phyloP scores from a whole-genome alignment of 2,888 invertebrate genomes.

The Allygus modestus region DNA sequence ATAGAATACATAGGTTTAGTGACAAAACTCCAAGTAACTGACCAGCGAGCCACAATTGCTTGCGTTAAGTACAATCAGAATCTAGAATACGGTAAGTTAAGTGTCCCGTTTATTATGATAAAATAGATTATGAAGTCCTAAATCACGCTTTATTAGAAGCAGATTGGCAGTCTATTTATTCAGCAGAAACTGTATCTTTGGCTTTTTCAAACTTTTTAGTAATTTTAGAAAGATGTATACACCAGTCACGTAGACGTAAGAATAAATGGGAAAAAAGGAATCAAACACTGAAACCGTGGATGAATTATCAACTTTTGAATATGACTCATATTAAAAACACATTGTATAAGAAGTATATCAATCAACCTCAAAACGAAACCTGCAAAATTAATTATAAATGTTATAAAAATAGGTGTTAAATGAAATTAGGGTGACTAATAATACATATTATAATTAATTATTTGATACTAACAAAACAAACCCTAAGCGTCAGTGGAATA shows the following conservation, averaged over 20 bases:
- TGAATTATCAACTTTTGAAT: background rate
- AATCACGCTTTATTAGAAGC: background rate
- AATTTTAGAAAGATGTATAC: background rate
- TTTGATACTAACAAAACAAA: background rate
- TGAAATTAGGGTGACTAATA: background rate
- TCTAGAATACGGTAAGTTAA: background rate
- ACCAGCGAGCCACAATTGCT: background rate
- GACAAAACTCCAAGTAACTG: background rate
- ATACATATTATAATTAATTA: background rate
- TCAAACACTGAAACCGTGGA: constrained; percentile 3
- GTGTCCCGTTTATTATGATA: background rate
- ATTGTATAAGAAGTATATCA: constrained; percentile 2
- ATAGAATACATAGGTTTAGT: background rate
- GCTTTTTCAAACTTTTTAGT: background rate
- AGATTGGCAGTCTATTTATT: background rate
- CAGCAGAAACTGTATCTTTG: background rate
- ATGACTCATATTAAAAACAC: background rate
- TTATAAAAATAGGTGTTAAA: background rate
- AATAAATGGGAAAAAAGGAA: background rate
- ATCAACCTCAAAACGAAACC: background rate
- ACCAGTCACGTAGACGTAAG: background rate
- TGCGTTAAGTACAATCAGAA: background rate
- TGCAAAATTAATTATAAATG: background rate
- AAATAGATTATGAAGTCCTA: background rate
- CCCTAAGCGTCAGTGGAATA: constrained; percentile 5